phyloP scores from a whole-genome alignment of 23 tunicate species.

The Trididemnum miniatum region DNA sequence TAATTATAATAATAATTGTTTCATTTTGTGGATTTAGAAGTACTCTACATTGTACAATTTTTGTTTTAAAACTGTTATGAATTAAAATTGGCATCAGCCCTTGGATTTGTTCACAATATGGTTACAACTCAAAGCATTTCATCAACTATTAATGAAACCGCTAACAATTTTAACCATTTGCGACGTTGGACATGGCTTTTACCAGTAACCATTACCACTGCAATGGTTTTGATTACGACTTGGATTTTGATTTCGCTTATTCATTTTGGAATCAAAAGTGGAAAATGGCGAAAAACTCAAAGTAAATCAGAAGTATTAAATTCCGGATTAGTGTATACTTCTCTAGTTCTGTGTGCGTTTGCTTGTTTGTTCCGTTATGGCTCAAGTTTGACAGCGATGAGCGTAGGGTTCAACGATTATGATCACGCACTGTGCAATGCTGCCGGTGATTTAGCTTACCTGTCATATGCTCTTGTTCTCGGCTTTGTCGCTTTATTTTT shows the following conservation, averaged over 20 bases:
- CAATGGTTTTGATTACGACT: slow-evolving; percentile 7
- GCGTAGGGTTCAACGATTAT: slow-evolving; percentile 16
- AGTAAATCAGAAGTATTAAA: slow-evolving; percentile 20
- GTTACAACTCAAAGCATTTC: too few species aligned
- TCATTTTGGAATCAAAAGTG: slow-evolving; percentile 41
- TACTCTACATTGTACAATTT: too few species aligned
- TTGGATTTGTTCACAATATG: too few species aligned
- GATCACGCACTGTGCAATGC: slow-evolving; percentile 32
- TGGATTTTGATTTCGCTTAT: slow-evolving; percentile 46
- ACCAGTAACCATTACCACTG: slow-evolving; percentile 23
- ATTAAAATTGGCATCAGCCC: too few species aligned
- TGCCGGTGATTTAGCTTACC: slow-evolving; percentile 35
- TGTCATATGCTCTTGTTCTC: slow-evolving; percentile 25
- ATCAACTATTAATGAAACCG: too few species aligned
- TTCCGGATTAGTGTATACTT: slow-evolving; percentile 36
- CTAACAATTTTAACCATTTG: too few species aligned
- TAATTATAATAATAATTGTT: too few species aligned
- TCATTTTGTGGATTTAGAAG: too few species aligned
- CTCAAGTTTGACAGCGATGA: slow-evolving; percentile 19
- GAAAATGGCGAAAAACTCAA: slow-evolving; percentile 34
- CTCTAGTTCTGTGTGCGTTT: slow-evolving; percentile 37
- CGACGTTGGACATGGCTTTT: too few species aligned
- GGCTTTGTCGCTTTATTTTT: slow-evolving; percentile 30
- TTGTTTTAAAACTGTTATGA: too few species aligned
- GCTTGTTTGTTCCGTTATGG: slow-evolving; percentile 28